Conservation (phyloP, 1,140 invertebrate species). For the Aphelinus certus region DNA sequence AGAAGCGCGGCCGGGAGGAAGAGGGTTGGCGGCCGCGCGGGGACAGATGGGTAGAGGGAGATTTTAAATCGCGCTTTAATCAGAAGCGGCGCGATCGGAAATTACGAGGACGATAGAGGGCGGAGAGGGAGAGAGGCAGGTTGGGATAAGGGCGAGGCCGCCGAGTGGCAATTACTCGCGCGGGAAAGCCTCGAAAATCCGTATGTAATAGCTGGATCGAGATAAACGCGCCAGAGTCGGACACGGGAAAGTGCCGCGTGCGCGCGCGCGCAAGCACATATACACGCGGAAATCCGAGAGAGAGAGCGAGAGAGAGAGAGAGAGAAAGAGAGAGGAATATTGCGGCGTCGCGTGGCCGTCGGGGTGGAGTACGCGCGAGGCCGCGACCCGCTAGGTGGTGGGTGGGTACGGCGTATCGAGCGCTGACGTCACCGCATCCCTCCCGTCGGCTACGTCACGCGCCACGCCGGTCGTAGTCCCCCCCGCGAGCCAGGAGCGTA, state of each 20-base stretch:
- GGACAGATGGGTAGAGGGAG: conserved; percentile 1
- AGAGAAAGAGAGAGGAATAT: background rate
- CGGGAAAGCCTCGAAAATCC: too few species aligned
- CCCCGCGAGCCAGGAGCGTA: background rate
- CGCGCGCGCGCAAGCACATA: background rate
- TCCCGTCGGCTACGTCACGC: conserved; percentile 36
- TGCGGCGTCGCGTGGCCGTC: background rate
- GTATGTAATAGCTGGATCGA: background rate
- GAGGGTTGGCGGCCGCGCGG: conserved; percentile 11
- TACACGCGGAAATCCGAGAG: background rate
- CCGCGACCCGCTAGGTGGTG: background rate
- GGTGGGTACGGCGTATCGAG: conserved; percentile 54
- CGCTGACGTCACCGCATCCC: conserved; percentile 54
- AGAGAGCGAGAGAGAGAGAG: background rate
- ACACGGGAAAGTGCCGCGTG: conserved; percentile 36
- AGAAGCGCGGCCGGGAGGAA: background rate
- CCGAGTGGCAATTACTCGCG: too few species aligned
- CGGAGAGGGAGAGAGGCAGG: too few species aligned
- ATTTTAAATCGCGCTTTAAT: too few species aligned
- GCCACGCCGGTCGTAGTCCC: background rate
- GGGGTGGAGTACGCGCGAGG: background rate
- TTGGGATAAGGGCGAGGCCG: too few species aligned
- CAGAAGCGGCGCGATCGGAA: too few species aligned
- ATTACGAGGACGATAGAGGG: background rate
- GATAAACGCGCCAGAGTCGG: conserved; percentile 6